phyloP scores from a whole-genome alignment of 53 echinoderm and acorn worm genomes.

The Apostichopus leukothele region DNA sequence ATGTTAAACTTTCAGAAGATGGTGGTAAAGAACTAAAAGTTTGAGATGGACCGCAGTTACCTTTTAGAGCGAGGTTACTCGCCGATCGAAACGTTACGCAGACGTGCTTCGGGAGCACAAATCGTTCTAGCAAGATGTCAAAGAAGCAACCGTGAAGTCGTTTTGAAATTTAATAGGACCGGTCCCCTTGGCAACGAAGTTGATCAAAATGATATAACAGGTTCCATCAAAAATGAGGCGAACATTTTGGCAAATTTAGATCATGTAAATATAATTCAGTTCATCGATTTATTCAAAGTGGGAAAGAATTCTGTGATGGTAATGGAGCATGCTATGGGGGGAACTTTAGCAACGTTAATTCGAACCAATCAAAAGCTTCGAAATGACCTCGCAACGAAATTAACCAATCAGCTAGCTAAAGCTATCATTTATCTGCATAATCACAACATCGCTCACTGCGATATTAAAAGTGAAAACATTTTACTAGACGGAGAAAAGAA shows the following conservation, averaged over 20 bases:
- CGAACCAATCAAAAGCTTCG: slow-evolving; percentile 38
- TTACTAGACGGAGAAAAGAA: slow-evolving; percentile 54
- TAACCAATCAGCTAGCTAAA: slow-evolving; percentile 59
- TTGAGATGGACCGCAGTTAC: neutral
- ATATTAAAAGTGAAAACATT: slow-evolving; percentile 80
- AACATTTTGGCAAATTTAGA: slow-evolving; percentile 56
- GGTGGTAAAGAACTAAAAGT: neutral
- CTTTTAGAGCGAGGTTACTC: neutral
- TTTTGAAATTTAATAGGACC: neutral
- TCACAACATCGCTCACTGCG: slow-evolving; percentile 67
- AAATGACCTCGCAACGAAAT: slow-evolving; percentile 51
- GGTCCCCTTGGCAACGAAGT: neutral
- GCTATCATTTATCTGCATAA: slow-evolving; percentile 78
- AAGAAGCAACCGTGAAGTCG: neutral
- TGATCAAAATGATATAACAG: neutral
- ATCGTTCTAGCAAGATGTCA: neutral
- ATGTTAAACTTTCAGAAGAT: no score
- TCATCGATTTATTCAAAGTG: slow-evolving; percentile 61
- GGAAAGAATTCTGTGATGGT: slow-evolving; percentile 48
- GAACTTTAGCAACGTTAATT: slow-evolving; percentile 62
- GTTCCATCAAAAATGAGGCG: slow-evolving; percentile 30
- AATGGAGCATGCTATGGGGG: slow-evolving; percentile 61
- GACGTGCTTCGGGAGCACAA: neutral
- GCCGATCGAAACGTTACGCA: neutral
- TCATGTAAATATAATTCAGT: slow-evolving; percentile 68